Percentiles rank a stretch among this genome's conserved stretches.
phyloP scores from a whole-genome alignment of 1,140 invertebrate genomes.

The Pseudomyrmex pallidus region DNA sequence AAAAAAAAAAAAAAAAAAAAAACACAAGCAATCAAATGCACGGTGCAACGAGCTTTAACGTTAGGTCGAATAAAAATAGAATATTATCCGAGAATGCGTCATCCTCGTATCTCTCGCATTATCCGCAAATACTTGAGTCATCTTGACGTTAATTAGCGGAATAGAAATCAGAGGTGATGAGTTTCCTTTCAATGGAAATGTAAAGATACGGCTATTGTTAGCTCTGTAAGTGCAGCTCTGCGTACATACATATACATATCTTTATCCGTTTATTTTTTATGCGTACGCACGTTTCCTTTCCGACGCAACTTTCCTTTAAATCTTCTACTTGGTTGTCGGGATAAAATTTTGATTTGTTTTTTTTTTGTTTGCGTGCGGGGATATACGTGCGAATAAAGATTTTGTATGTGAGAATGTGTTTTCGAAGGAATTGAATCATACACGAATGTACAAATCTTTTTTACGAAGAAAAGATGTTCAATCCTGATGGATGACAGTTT shows the following conservation, averaged over 20 bases:
- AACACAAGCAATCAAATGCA: background rate
- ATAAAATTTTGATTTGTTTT: too few relatives aligned
- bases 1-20: too few relatives aligned
- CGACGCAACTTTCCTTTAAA: too few relatives aligned
- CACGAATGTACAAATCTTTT: too few relatives aligned
- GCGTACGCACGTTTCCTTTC: background rate
- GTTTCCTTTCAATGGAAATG: background rate
- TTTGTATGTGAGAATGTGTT: too few relatives aligned
- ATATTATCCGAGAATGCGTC: background rate
- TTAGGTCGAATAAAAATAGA: background rate
- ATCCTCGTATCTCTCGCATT: background rate
- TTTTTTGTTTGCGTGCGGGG: too few relatives aligned
- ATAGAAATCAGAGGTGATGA: background rate
- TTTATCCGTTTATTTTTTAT: background rate
- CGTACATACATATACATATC: background rate
- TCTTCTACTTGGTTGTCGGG: too few relatives aligned
- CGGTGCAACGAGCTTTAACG: constrained; percentile 5
- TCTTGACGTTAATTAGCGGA: background rate
- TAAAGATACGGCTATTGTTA: background rate
- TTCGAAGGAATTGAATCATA: too few relatives aligned
- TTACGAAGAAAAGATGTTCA: too few relatives aligned
- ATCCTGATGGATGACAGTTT: too few relatives aligned
- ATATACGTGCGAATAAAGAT: too few relatives aligned
- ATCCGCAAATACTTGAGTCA: background rate
- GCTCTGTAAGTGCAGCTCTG: background rate